Base-by-base conservation (phyloP, 2,797 vertebrate genomes). In the Antennarius maculatus region DNA sequence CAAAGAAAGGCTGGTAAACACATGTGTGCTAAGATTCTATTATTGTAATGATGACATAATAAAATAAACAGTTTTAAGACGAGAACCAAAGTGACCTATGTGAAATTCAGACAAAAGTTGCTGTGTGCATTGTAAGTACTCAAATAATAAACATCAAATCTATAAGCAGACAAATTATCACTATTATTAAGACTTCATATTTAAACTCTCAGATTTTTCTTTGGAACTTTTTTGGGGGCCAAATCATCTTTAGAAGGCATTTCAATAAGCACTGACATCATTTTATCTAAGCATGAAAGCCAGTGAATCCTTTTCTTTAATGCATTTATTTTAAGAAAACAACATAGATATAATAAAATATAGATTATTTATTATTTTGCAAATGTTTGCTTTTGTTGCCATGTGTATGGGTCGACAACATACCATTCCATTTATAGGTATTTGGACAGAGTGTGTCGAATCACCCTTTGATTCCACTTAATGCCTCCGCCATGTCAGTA, bases 401-500 rank as follows among this genome's bases (percentile, higher is more conserved):
- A 34, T 28, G 4, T 63, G 73, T 79, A 83, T 80, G 53, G 69
- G 10, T 54, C 60, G 59, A 63, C 15, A 65, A 59, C 55, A 74
- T 61, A 56, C 61, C 23, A 23, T 77, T 56, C 42, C 80, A 79
- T 74, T 79, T 77, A 45, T 56, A 75, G 51, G 41, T 46, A 39
- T 56, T n/a, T 47, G 31, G 14, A 61, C 70, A 56, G 71, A 66
- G 85, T 89, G 83, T 69, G 86, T 79, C 70, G 50, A 76, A 75
- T 84, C 77, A 78, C 70, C 80, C 63, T 47, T 73, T 90, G 89
- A 86, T 85, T 91, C 77, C 71, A 69, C 88, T 86, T 86, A 72
- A 78, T 87, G 86, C 82, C 80, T 84, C 85, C 79, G 41, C 74
- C 61, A 46, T 69, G 53, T 60, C 89, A 88, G 91, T 91, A 86